These are phyloP conservation scores for Monopterus albus DNA, from an alignment of 2,113 vertebrate genomes.

Conservation along the genomic window DNA sequence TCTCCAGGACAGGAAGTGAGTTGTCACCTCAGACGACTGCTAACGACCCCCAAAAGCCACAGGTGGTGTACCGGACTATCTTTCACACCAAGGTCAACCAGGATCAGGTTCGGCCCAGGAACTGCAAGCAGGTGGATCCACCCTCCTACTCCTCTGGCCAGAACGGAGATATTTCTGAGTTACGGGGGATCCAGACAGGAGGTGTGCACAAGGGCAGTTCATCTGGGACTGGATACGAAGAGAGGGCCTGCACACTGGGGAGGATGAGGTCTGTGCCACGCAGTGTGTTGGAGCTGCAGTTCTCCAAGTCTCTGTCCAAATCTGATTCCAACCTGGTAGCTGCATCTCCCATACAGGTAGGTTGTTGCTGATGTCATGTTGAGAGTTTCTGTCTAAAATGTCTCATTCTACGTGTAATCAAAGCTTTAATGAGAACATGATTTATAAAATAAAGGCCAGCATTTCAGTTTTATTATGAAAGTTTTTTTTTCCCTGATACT, in stretches of 20 bases:
- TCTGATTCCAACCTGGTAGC: conserved; percentile 94
- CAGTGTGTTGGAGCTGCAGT: conserved; percentile 90
- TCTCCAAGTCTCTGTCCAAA: conserved; percentile 93
- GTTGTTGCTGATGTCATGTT: background rate
- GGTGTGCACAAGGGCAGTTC: conserved; percentile 71
- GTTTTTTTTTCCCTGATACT: background rate
- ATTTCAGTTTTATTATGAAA: conserved; percentile 1
- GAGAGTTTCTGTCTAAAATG: background rate
- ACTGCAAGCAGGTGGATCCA: conserved; percentile 34
- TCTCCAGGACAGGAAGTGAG: conserved; percentile 38
- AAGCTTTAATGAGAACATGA: background rate
- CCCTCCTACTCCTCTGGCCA: conserved; percentile 50
- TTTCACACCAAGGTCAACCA: conserved; percentile 92
- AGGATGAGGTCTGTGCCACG: conserved; percentile 93
- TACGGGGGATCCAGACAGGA: conserved; percentile 77
- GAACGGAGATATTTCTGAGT: conserved; percentile 80
- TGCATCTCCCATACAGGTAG: conserved; percentile 73
- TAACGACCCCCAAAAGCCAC: conserved; percentile 83
- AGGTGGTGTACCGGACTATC: conserved; percentile 93
- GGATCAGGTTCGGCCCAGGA: conserved; percentile 51
- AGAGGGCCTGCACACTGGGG: conserved; percentile 93
- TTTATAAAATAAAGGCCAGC: no score
- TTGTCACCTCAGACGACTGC: conserved; percentile 61
- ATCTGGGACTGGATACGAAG: conserved; percentile 82
- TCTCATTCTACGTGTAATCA: background rate